Evolutionary conservation across 2,113 vertebrate genomes (phyloP).

Genomic region (Cinclus cinclus): DNA sequence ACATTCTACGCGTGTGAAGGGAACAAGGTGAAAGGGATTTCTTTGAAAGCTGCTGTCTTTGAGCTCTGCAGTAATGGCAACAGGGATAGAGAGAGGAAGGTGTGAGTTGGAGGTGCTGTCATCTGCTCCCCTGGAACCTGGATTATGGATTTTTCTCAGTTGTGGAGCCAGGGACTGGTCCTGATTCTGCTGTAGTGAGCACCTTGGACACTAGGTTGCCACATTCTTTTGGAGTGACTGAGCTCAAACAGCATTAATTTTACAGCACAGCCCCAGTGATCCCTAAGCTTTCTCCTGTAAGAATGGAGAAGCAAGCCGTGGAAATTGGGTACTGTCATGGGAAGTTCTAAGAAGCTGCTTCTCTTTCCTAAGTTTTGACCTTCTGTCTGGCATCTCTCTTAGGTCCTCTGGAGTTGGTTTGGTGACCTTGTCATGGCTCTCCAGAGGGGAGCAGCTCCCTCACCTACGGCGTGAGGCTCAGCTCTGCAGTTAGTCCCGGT

Average conservation of each 20-base stretch:
- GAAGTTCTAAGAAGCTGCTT: background rate
- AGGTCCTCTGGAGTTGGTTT: background rate
- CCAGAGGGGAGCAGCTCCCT: background rate
- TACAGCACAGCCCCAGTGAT: background rate
- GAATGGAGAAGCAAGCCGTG: background rate
- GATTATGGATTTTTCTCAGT: background rate
- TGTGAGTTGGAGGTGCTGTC: background rate
- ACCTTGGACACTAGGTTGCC: constrained; percentile 53
- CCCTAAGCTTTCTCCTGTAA: constrained; percentile 12
- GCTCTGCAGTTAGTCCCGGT: background rate
- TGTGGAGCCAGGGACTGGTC: constrained; percentile 16
- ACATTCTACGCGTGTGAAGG: background rate
- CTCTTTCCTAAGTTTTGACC: background rate
- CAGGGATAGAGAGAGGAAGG: background rate
- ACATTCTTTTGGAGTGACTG: constrained; percentile 67
- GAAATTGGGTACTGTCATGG: background rate
- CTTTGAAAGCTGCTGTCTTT: background rate
- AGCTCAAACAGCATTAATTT: constrained; percentile 58
- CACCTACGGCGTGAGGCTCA: background rate
- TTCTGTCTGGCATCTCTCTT: background rate
- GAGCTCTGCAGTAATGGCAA: background rate
- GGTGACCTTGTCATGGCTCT: background rate
- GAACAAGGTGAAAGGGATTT: background rate
- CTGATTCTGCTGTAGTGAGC: constrained; percentile 39
- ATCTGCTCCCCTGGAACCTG: background rate